Evolutionary conservation across 2,888 invertebrate species (phyloP), one percentile per base, ranked within the genome.

Genomic region (Scrobipalpa costella): DNA sequence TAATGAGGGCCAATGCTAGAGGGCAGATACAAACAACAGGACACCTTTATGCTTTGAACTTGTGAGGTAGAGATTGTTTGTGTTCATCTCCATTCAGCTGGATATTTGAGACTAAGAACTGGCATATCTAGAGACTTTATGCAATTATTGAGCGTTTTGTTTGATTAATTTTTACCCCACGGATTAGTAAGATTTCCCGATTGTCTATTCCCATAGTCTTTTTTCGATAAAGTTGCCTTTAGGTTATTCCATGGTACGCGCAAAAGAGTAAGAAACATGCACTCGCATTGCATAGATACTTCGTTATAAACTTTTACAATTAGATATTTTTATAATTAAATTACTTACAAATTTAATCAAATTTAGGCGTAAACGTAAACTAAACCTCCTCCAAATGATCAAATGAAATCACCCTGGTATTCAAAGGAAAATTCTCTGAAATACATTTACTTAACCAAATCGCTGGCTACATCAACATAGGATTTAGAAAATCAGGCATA

Each of bases 401-500:
- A 44, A 44, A 44, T 44, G n/a, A 44, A 44, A 44, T 44, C 15
- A 15, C 44, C 44, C 44, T 40, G 13, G 44, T 5, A 44, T n/a
- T 15, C 13, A 21, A 34, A 34, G 15, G 33, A 55, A 62, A 38
- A 76, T 77, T 68, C 64, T 55, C 34, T 15, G 27, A 27, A 34
- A 15, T 62, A 65, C 62, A 64, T 68, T 76, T 69, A 76, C 77
- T 80, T 69, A 74, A 76, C 76, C 75, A 66, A 70, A 64, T 65
- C 71, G 71, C 63, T 71, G 65, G 65, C 70, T 69, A 71, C 71
- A 68, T 68, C 66, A 66, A 67, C 69, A 62, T 72, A 67, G 65
- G 67, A 67, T 64, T 62, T 68, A 67, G 57, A 57, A 62, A 57
- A 58, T 57, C 58, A 58, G 59, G 15, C 59, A 59, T 44, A 38